Evolutionary conservation across 1,140 invertebrate species (phyloP).

Genomic region (Branchinecta lynchi): DNA sequence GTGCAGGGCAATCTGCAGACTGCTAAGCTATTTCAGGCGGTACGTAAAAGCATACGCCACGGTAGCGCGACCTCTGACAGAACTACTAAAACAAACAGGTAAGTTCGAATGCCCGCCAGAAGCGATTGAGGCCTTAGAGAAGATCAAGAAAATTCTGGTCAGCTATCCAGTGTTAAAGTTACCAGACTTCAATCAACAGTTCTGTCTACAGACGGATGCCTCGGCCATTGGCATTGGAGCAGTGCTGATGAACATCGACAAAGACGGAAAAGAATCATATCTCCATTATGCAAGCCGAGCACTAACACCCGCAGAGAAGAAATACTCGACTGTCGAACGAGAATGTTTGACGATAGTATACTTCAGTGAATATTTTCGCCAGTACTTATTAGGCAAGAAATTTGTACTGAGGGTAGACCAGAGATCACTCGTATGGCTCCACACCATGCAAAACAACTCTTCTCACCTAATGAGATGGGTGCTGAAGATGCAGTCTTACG

Average conservation of each 20-base stretch:
- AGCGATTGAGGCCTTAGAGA: too few relatives aligned
- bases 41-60: not conserved
- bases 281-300: not conserved
- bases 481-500: too few relatives aligned
- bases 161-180: not conserved
- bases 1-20: not conserved
- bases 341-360: not conserved
- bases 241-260: not conserved
- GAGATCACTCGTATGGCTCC: not conserved
- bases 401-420: not conserved
- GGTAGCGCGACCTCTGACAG: not conserved
- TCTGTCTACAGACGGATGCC: not conserved
- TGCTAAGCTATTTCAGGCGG: not conserved
- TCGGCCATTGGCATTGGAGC: not conserved
- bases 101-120: not conserved
- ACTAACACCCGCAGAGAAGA: not conserved
- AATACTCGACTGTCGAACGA: conserved; percentile 1
- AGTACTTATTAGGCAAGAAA: not conserved
- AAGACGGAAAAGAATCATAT: not conserved
- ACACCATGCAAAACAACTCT: not conserved
- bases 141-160: not conserved
- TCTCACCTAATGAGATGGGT: too few relatives aligned
- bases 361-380: not conserved
- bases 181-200: not conserved
- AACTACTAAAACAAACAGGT: not conserved